Evolutionary conservation across 2,797 vertebrate species (phyloP).

Genomic region (Sus cebifrons): DNA sequence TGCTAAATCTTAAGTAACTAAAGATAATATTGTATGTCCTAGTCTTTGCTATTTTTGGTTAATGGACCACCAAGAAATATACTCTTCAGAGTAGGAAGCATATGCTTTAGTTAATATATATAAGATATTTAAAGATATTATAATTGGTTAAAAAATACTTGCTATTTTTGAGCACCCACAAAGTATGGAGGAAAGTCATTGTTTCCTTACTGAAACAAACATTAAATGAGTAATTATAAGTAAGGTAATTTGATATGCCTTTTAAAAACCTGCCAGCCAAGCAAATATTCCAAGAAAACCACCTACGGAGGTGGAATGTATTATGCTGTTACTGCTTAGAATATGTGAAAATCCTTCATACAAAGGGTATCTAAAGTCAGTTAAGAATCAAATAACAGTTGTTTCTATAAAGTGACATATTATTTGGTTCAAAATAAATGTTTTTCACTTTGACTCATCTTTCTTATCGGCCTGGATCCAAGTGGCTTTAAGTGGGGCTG

Average conservation of each 20-base stretch:
- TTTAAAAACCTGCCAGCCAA: background rate
- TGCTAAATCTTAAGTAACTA: constrained; percentile 42
- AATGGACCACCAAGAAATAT: constrained; percentile 12
- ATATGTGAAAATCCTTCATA: constrained; percentile 49
- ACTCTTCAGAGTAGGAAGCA: background rate
- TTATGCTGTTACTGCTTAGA: constrained; percentile 23
- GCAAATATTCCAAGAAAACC: background rate
- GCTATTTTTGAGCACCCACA: constrained; percentile 12
- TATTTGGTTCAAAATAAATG: constrained; percentile 27
- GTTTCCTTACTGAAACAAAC: constrained; percentile 16
- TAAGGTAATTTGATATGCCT: constrained; percentile 32
- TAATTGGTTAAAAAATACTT: constrained; percentile 32
- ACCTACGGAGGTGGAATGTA: background rate
- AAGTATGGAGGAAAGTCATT: constrained; percentile 20
- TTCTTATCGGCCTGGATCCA: background rate
- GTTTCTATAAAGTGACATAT: constrained; percentile 9
- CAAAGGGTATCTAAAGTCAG: background rate
- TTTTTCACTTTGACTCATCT: background rate
- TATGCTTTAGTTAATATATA: constrained; percentile 15
- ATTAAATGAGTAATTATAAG: constrained; percentile 42
- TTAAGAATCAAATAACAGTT: constrained; percentile 26
- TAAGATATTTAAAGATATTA: constrained; percentile 38
- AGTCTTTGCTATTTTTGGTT: background rate
- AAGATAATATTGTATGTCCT: background rate
- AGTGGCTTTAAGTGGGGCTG: constrained; percentile 21